Evolutionary conservation across 2,113 vertebrate genomes (phyloP), one percentile per base, ranked within the genome.

Genomic region (Lagopus leucura): DNA sequence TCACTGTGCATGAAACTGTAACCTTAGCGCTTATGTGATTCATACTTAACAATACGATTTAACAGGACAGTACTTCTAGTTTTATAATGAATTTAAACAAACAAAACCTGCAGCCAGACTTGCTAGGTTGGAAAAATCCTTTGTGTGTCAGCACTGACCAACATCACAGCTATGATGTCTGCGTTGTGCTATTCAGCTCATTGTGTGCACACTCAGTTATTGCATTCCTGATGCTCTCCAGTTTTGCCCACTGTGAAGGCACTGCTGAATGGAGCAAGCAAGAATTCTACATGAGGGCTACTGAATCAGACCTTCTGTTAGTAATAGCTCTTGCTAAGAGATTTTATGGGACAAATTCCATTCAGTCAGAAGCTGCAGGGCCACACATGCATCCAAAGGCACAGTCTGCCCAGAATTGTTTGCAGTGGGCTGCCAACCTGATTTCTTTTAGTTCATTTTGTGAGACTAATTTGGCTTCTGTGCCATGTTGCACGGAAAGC

Each of bases 321-420:
- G 54, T 47, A 69, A 85, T 57, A 90, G 86, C 74, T 78, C 63
- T 91, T 82, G 58, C 6, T 52, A 76, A 77, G 60, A 86, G 64
- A 82, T 67, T 90, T 89, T 85, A 90, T 55, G 86, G 82, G 75
- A 82, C 64, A 92, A 78, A 69, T 84, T 84, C 89, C 66, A 74
- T 74, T 74, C 83, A 78, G 52, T n/a, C 80, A 90, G 71, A 80
- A 89, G 58, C 54, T 78, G 71, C 71, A 82, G 60, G 38, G 87
- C 42, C 64, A 91, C 75, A 54, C 34, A 13, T 42, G 66, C 54
- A 93, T 66, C 58, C 40, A 77, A 78, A 89, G 60, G 66, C 65
- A 89, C 24, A 50, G 64, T 7, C 67, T 79, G n/a, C 38, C 70
- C 60, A 40, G 71, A 89, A 58, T 10, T 25, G 82, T 54, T 58